These are phyloP conservation scores for Oceanodroma leucorhoa DNA, from an alignment of 2,797 vertebrate genomes.

Conservation along the genomic window DNA sequence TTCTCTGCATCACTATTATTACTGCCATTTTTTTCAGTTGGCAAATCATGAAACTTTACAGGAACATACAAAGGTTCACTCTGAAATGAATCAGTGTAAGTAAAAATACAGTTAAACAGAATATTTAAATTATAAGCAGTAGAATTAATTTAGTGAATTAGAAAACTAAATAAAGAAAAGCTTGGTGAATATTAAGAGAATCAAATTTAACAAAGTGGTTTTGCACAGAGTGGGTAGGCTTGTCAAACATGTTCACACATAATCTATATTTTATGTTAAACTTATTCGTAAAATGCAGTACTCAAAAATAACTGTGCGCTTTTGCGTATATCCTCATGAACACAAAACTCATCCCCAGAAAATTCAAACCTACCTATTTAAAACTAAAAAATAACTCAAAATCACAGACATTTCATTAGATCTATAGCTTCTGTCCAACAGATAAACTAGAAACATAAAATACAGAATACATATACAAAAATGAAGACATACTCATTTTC, in stretches of 20 bases:
- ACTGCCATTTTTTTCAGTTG: slow-evolving; percentile 79
- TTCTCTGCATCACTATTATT: slow-evolving; percentile 80
- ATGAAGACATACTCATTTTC: neutral
- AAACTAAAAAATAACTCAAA: neutral
- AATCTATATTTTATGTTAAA: neutral
- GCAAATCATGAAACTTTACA: slow-evolving; percentile 93
- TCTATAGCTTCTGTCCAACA: neutral
- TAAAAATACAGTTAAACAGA: slow-evolving; percentile 30
- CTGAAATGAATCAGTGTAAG: slow-evolving; percentile 74
- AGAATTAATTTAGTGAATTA: neutral
- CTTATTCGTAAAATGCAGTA: neutral
- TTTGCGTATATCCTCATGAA: neutral
- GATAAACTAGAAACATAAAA: neutral
- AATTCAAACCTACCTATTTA: neutral
- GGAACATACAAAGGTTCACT: slow-evolving; percentile 96
- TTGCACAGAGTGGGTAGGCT: neutral
- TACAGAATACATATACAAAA: neutral
- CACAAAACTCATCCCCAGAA: neutral
- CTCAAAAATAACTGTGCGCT: neutral
- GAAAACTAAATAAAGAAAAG: neutral
- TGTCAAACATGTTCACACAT: neutral
- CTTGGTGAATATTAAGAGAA: neutral
- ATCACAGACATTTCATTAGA: neutral
- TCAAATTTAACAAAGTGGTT: neutral
- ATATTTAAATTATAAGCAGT: neutral